These are phyloP conservation scores for Brenthis ino DNA, from an alignment of 2,888 invertebrate genomes.

Conservation along the genomic window DNA sequence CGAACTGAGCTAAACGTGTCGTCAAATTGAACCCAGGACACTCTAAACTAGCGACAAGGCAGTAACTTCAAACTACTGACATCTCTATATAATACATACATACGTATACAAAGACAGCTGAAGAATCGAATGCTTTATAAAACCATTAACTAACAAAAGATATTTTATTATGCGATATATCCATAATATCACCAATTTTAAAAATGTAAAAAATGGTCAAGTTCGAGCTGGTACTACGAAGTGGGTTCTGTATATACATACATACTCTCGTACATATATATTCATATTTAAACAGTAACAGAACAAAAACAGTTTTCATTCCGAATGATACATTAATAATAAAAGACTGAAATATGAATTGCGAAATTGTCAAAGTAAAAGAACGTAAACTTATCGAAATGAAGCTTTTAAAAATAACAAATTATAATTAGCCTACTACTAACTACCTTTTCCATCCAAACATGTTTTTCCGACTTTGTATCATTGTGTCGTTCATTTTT, in stretches of 20 bases:
- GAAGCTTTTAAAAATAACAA: no score
- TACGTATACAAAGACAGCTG: constrained; percentile 5
- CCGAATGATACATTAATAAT: no score
- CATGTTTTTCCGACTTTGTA: no score
- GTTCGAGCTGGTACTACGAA: neutral
- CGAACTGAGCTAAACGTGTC: no score
- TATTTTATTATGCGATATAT: constrained; percentile 26
- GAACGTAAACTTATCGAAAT: no score
- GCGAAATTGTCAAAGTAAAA: no score
- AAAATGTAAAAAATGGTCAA: constrained; percentile 22
- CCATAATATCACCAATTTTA: constrained; percentile 43
- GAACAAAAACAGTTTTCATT: no score
- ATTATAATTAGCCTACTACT: no score
- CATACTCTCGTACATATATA: neutral
- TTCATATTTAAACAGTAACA: neutral
- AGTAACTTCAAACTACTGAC: neutral
- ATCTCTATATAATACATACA: constrained; percentile 9
- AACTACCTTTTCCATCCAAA: no score
- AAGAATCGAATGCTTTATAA: constrained; percentile 26
- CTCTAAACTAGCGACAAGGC: neutral
- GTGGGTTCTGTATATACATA: constrained; percentile 2
- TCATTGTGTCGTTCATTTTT: no score
- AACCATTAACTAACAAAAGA: constrained; percentile 32
- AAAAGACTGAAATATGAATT: no score
- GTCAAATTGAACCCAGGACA: neutral